Evolutionary conservation across 2,888 invertebrate genomes (phyloP).

Genomic region (Julus scanicus): DNA sequence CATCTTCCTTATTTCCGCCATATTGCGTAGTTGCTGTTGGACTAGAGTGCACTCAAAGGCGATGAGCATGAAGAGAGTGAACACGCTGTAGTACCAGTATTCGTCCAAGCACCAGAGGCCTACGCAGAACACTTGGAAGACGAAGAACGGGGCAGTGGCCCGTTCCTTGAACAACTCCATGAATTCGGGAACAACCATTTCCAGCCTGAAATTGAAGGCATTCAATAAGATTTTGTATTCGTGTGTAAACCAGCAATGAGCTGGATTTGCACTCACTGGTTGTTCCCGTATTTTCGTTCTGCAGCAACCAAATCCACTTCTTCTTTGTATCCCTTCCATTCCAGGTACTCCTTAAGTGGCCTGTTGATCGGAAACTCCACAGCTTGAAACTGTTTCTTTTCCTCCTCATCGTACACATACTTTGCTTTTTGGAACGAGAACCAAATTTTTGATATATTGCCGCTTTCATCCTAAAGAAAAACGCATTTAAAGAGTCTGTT

Average conservation of each 20-base stretch:
- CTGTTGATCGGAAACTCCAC: constrained; percentile 86
- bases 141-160: constrained; percentile 99
- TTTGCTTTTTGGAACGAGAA: constrained; percentile 98
- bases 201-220: constrained; percentile 69
- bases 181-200: constrained; percentile 93
- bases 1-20: constrained; percentile 99
- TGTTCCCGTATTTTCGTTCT: constrained; percentile 87
- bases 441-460: constrained; percentile 76
- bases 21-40: constrained; percentile 96
- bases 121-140: constrained; percentile 99
- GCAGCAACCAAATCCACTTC: constrained; percentile 81
- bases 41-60: constrained; percentile 98
- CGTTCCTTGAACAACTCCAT: constrained; percentile 95
- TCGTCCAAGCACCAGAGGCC: constrained; percentile 99
- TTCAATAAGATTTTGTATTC: neutral
- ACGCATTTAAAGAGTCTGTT: no score
- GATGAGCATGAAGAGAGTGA: constrained; percentile 94
- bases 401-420: constrained; percentile 84
- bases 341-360: constrained; percentile 77
- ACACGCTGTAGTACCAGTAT: constrained; percentile 97
- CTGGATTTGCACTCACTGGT: constrained; percentile 76
- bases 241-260: neutral
- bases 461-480: constrained; percentile 66
- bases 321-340: constrained; percentile 87
- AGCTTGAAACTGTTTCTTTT: constrained; percentile 82